phyloP scores from a whole-genome alignment of 1,140 invertebrate genomes.

The Harpegnathos saltator region DNA sequence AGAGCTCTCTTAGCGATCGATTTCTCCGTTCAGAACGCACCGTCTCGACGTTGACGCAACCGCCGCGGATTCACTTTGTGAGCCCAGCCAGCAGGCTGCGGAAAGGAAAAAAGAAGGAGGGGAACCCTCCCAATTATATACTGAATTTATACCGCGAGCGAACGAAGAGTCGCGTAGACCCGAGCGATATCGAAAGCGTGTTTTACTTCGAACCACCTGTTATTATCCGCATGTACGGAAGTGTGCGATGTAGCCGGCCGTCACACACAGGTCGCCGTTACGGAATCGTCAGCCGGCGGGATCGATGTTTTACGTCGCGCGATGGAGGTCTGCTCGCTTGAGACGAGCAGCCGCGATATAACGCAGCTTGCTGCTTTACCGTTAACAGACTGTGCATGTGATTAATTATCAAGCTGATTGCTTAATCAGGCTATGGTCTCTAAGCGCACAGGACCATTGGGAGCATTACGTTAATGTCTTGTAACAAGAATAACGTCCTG shows the following conservation, averaged over 20 bases:
- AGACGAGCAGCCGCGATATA: background rate
- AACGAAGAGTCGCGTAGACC: conserved; percentile 10
- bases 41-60: no score
- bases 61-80: no score
- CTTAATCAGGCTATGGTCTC: conserved; percentile 15
- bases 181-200: background rate
- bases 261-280: conserved; percentile 15
- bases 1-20: background rate
- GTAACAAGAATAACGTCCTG: background rate
- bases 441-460: background rate
- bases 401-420: conserved; percentile 46
- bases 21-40: no score
- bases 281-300: background rate
- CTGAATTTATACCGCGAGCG: background rate
- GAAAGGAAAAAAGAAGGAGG: no score
- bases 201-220: conserved; percentile 5
- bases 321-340: conserved; percentile 4
- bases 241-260: conserved; percentile 1
- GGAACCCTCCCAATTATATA: background rate
- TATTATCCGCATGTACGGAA: conserved; percentile 13
- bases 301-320: conserved; percentile 49
- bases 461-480: conserved; percentile 13
- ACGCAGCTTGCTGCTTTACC: conserved; percentile 35
- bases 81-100: no score
- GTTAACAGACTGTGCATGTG: conserved; percentile 35